Conservation (phyloP, 2,797 vertebrate species). For the Pteropus rufus region DNA sequence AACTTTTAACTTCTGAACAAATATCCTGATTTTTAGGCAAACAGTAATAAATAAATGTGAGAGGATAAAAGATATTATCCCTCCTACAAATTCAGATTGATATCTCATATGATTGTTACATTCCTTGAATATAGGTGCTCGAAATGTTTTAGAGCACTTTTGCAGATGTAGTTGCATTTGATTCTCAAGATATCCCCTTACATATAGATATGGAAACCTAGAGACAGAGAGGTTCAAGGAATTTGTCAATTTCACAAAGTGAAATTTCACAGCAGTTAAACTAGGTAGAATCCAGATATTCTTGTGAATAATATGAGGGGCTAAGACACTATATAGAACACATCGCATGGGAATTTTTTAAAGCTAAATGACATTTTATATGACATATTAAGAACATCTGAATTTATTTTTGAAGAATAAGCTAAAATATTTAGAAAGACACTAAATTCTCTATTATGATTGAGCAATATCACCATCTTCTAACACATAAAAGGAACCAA, state of each 20-base stretch:
- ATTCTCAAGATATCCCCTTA: neutral
- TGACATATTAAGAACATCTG: neutral
- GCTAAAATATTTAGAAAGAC: neutral
- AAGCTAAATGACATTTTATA: neutral
- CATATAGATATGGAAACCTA: neutral
- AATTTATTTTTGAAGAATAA: neutral
- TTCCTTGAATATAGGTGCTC: neutral
- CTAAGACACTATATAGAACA: neutral
- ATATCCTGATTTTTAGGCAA: neutral
- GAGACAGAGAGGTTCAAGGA: neutral
- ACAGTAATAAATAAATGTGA: neutral
- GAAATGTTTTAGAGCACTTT: neutral
- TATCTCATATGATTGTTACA: neutral
- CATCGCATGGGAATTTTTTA: neutral
- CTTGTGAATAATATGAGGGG: neutral
- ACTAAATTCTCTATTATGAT: neutral
- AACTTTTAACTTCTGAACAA: neutral
- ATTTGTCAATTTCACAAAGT: neutral
- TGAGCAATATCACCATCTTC: neutral
- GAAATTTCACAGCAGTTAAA: neutral
- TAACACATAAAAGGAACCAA: slow-evolving; percentile 22
- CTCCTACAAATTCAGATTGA: neutral
- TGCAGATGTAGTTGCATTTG: neutral
- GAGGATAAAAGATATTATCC: neutral
- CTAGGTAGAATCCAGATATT: neutral